Base-by-base conservation (phyloP, 2,797 vertebrate species). In the Ptychobarbus kaznakovi region DNA sequence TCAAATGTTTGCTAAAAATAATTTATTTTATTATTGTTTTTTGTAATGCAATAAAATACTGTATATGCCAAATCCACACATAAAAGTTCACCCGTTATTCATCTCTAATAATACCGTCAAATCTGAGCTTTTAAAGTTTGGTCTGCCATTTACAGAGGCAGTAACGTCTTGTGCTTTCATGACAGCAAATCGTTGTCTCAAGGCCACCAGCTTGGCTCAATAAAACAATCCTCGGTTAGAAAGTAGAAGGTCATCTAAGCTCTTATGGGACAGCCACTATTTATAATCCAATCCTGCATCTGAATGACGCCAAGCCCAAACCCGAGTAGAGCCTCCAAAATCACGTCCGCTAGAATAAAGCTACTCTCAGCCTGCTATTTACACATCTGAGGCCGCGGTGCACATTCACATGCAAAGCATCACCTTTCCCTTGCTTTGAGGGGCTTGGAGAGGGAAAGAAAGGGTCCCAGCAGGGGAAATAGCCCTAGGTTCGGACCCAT, bases 181-280 rank as follows among this genome's bases (percentile, higher is more conserved):
- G 63, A 80, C 72, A 68, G 82, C 53, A 70, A 72, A 84, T 77
- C 83, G 18, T 38, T 65, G 61, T 81, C 86, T 78, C 72, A 87
- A 86, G 86, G 81, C 56, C 79, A 85, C 58, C 15, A 20, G 56
- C 46, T 58, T 25, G 42, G 65, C 65, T 56, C 35, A 87, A 74
- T 81, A 87, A 87, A 88, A 86, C 80, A 83, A 85, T 49, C 53
- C 70, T 80, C 32, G 42, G 72, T 63, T 68, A 78, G n/a, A 69
- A 81, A 84, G 82, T 58, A 84, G 68, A 86, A 87, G 85, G 85
- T 85, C 87, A 83, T 38, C 20, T 20, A 61, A 70, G 38, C 75
- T 84, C 68, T 10, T 58, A 28, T 73, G 44, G 56, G 77, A 85
- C 84, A 51, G 84, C 44, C 42, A 74, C 84, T 85, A 85, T 85